Percentiles rank a stretch among this genome's conserved stretches.
phyloP scores from a whole-genome alignment of 2,888 invertebrate genomes.

The Petrolisthes manimaculis region DNA sequence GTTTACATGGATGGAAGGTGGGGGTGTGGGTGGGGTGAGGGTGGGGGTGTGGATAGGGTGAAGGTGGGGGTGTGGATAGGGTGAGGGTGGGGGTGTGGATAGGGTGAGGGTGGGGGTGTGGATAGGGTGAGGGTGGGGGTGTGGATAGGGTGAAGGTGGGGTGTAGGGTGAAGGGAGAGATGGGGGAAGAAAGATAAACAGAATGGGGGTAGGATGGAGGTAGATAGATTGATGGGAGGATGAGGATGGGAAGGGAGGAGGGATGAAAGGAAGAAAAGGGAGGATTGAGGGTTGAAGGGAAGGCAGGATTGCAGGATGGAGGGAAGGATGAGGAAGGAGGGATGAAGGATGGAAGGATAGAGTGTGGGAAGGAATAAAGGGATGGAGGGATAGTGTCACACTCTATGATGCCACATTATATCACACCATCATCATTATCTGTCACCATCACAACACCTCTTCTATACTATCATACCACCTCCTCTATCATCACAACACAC shows the following conservation, averaged over 20 bases:
- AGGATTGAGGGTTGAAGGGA: background rate
- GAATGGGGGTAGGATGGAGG: background rate
- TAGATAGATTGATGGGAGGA: background rate
- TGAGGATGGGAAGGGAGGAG: background rate
- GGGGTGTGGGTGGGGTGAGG: no score
- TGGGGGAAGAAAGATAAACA: background rate
- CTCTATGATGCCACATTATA: background rate
- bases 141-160: no score
- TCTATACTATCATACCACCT: background rate
- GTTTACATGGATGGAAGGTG: no score
- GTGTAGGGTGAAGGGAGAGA: background rate
- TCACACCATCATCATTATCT: background rate
- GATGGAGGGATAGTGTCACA: constrained; percentile 26
- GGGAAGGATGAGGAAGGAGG: background rate
- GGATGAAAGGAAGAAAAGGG: background rate
- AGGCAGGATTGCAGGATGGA: constrained; percentile 2
- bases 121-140: no score
- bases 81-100: no score
- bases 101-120: no score
- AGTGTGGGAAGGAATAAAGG: background rate
- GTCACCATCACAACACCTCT: no score
- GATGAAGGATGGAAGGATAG: background rate
- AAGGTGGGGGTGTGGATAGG: no score
- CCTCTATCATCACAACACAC: no score
- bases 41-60: no score